Conservation (phyloP, 2,797 vertebrate genomes). For the Salarias fasciatus region DNA sequence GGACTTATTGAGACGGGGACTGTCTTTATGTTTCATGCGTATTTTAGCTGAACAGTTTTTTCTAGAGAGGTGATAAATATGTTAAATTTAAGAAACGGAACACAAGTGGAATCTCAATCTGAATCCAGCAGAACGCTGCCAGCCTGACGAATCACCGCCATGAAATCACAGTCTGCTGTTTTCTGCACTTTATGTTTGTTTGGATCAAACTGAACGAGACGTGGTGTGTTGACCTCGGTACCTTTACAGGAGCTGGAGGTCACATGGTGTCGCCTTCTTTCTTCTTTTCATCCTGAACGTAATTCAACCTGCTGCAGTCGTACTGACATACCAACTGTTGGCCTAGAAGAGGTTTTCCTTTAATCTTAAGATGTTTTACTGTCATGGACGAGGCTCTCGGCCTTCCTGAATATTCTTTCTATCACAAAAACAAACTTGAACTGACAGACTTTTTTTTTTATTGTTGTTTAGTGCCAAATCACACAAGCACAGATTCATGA, state of each 20-base stretch:
- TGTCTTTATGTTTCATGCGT: no score
- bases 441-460: conserved; percentile 5
- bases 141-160: not conserved
- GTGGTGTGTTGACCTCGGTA: no score
- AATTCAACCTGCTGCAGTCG: not conserved
- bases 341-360: conserved; percentile 11
- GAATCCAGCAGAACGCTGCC: not conserved
- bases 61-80: no score
- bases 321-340: no score
- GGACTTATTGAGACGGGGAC: not conserved
- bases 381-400: no score
- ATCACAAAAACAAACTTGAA: no score
- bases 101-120: not conserved
- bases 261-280: no score
- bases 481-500: conserved; percentile 3
- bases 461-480: not conserved
- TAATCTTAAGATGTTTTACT: not conserved
- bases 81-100: not conserved
- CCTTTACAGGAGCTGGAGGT: no score
- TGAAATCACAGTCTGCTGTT: not conserved
- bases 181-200: not conserved
- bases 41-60: no score
- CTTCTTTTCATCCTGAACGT: not conserved
- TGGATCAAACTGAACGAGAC: not conserved
- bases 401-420: no score